Evolutionary conservation across 2,888 invertebrate species (phyloP).

Genomic region (Campopleginae sp.): DNA sequence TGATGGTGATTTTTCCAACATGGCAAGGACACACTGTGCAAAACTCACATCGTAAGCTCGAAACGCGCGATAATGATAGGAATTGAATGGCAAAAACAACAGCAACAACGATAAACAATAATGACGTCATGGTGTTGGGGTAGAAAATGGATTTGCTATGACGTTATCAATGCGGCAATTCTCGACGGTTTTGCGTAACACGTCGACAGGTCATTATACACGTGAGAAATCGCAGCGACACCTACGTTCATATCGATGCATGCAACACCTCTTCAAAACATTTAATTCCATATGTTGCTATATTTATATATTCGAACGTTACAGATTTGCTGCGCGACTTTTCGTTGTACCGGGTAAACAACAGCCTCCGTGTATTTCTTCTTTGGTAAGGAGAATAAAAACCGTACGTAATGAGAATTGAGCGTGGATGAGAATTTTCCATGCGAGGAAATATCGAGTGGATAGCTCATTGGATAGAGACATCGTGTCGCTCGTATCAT

Average conservation of each 20-base stretch:
- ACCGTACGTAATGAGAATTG: slow-evolving; percentile 2
- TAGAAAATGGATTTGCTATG: slow-evolving; percentile 31
- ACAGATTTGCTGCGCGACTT: slow-evolving; percentile 40
- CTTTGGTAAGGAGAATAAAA: slow-evolving; percentile 53
- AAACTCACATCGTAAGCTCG: slow-evolving; percentile 26
- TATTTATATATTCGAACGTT: background rate
- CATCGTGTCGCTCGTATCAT: background rate
- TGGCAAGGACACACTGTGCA: slow-evolving; percentile 64
- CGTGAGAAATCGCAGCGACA: slow-evolving; percentile 45
- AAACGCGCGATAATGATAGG: slow-evolving; percentile 6
- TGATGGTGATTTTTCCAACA: slow-evolving; percentile 46
- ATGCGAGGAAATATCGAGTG: background rate
- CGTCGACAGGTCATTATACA: slow-evolving; percentile 60
- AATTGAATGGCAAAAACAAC: background rate
- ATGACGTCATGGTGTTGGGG: background rate
- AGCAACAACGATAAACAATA: background rate
- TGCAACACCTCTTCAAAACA: slow-evolving; percentile 38
- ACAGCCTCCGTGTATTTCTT: slow-evolving; percentile 76
- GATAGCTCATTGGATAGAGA: slow-evolving; percentile 2
- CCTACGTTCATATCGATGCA: slow-evolving; percentile 56
- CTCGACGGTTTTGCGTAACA: slow-evolving; percentile 54
- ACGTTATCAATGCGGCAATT: slow-evolving; percentile 61
- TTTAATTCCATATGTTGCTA: slow-evolving; percentile 29
- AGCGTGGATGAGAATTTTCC: background rate
- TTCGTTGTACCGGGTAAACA: slow-evolving; percentile 70